Conservation (phyloP, 2,113 vertebrate species). For the Melanerpes aurifrons region DNA sequence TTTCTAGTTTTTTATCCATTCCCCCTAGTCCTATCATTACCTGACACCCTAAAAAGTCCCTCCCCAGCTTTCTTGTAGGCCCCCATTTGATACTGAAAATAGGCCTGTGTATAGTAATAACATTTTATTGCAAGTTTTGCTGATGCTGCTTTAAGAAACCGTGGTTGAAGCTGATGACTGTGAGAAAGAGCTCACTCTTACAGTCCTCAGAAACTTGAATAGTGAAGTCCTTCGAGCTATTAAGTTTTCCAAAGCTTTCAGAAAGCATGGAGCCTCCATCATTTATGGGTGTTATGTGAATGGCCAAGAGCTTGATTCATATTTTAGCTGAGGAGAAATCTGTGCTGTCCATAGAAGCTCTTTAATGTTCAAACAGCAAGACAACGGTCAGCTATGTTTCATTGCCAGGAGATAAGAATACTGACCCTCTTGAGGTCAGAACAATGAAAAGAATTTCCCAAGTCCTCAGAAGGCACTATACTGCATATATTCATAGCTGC, state of each 20-base stretch:
- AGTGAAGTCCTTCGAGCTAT: neutral
- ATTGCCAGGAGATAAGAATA: slow-evolving; percentile 66
- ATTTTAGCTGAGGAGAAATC: slow-evolving; percentile 28
- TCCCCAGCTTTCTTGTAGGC: too few relatives aligned
- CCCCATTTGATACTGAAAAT: too few relatives aligned
- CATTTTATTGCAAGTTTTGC: neutral
- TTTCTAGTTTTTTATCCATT: too few relatives aligned
- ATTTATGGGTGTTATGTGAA: neutral
- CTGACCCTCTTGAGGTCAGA: slow-evolving; percentile 65
- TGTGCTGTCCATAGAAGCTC: neutral
- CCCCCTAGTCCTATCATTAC: too few relatives aligned
- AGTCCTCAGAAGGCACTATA: slow-evolving; percentile 59
- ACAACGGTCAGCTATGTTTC: slow-evolving; percentile 2
- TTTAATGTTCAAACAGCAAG: slow-evolving; percentile 25
- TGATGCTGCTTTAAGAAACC: neutral
- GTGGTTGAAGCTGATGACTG: neutral
- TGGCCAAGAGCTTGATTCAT: neutral
- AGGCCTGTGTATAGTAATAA: neutral
- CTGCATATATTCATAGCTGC: slow-evolving; percentile 52
- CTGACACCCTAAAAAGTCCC: too few relatives aligned
- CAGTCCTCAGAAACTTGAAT: neutral
- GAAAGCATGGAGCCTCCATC: neutral
- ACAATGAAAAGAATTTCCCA: slow-evolving; percentile 72
- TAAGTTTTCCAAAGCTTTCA: neutral
- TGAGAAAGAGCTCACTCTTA: neutral